Evolutionary conservation across 2,113 vertebrate genomes (phyloP), one percentile per base, ranked within the genome.

Genomic region (Gracilinanus agilis): DNA sequence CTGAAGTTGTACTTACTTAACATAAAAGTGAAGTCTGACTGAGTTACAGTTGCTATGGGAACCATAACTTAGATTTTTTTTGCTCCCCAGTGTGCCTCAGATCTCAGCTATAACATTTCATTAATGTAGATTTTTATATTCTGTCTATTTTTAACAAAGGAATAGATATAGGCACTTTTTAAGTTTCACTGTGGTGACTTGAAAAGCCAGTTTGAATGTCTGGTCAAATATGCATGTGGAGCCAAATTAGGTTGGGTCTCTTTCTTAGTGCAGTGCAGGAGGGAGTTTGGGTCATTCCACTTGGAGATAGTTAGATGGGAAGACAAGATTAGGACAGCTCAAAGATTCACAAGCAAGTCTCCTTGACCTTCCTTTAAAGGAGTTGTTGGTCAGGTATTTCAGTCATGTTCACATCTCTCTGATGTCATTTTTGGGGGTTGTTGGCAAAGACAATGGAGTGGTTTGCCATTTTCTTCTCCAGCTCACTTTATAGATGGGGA

Each of bases 1-100:
- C 94, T 96, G 88, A 94, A 96, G 94, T 97, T 96, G 96, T 97
- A 97, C 96, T 96, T 95, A 96, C 58, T 97, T 97, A 95, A 93
- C 95, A 96, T 96, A 93, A 98, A 96, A 97, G 96, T 96, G 92
- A 97, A 96, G 94, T 96, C 92, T 94, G 93, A 95, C 92, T 94
- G 93, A 94, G 93, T 94, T 92, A 13, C 90, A 56, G 97, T 97
- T 97, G 93, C 97, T 96, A 97, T 97, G 95, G 97, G 88, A 97
- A 97, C 95, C 88, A 90, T 95, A 95, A 95, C 88, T 96, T 92
- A 56, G 92, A 13, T 27, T 54, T 90, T 67, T 96, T 96, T 95
- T 92, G 89, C 90, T 93, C 96, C 96, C 44, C 16, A 96, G 55
- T 94, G 44, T 96, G 90, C 44, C 54, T 97, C 44, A 93, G 92